A percentile compares a stretch with the other conserved stretches of the same genome.
Evolutionary conservation across 2,113 vertebrate genomes (phyloP).

Genomic region (Mustelus asterias): DNA sequence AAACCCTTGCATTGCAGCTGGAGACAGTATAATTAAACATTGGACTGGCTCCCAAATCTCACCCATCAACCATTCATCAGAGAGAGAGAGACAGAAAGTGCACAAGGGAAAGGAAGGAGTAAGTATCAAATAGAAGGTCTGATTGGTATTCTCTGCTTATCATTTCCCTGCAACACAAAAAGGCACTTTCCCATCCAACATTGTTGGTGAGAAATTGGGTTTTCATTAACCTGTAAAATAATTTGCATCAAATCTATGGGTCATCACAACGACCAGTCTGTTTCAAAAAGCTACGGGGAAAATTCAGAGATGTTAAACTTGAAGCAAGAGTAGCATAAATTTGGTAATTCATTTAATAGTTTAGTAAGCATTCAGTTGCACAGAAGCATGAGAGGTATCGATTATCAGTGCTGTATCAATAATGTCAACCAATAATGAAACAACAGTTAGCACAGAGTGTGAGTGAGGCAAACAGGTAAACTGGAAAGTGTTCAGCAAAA

Average conservation of each 20-base stretch:
- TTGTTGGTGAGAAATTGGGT: neutral
- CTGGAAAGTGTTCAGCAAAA: neutral
- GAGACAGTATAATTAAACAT: slow-evolving; percentile 21
- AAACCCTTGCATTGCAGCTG: neutral
- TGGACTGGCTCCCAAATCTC: slow-evolving; percentile 28
- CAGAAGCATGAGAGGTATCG: neutral
- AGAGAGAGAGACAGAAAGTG: neutral
- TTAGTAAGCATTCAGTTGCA: neutral
- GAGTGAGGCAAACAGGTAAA: neutral
- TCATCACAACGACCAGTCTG: neutral
- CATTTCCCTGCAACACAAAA: neutral
- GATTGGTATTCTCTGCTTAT: neutral
- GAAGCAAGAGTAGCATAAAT: neutral
- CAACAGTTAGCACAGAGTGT: neutral
- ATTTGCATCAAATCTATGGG: neutral
- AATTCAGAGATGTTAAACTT: neutral
- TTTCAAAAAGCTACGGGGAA: neutral
- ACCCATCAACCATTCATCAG: slow-evolving; percentile 13
- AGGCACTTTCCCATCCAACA: neutral
- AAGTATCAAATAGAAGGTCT: neutral
- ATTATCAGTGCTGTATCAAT: neutral
- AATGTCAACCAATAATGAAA: neutral
- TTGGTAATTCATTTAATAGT: neutral
- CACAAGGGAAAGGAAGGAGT: neutral
- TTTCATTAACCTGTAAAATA: neutral